These are phyloP conservation scores for Patiria pectinifera DNA, from an alignment of 53 echinoderm and acorn worm species.

Conservation along the genomic window DNA sequence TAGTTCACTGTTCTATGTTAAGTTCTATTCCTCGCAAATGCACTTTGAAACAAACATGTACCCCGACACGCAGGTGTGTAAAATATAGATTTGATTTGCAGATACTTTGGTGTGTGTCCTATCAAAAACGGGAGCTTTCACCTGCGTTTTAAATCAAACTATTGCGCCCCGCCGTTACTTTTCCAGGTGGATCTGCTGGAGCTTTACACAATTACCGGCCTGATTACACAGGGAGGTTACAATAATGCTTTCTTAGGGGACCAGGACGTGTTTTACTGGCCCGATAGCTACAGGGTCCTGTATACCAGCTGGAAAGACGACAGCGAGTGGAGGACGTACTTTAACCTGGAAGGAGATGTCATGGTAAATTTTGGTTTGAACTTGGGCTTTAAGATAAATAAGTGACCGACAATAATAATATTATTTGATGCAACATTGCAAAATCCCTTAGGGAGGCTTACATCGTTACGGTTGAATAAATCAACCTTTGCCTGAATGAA, in stretches of 20 bases:
- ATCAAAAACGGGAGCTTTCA: neutral
- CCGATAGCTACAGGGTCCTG: constrained; percentile 72
- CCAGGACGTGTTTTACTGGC: constrained; percentile 65
- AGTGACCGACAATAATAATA: neutral
- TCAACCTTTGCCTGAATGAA: too few relatives aligned
- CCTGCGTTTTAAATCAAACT: neutral
- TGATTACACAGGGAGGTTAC: constrained; percentile 87
- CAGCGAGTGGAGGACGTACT: constrained; percentile 59
- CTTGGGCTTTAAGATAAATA: neutral
- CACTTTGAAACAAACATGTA: neutral
- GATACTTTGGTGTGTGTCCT: neutral
- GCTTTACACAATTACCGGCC: constrained; percentile 74
- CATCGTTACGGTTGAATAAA: too few relatives aligned
- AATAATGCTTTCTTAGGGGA: constrained; percentile 10
- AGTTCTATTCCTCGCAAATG: neutral
- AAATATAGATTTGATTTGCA: neutral
- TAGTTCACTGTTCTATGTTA: too few relatives aligned
- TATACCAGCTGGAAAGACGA: constrained; percentile 70
- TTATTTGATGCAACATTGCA: too few relatives aligned
- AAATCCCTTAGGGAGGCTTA: too few relatives aligned
- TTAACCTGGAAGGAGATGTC: constrained; percentile 58
- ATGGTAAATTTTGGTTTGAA: constrained; percentile 63
- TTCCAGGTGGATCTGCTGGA: constrained; percentile 74
- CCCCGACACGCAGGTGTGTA: neutral
- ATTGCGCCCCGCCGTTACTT: neutral